Evolutionary conservation across 2,113 vertebrate genomes (phyloP).

Genomic region (Ramphastos sulfuratus): DNA sequence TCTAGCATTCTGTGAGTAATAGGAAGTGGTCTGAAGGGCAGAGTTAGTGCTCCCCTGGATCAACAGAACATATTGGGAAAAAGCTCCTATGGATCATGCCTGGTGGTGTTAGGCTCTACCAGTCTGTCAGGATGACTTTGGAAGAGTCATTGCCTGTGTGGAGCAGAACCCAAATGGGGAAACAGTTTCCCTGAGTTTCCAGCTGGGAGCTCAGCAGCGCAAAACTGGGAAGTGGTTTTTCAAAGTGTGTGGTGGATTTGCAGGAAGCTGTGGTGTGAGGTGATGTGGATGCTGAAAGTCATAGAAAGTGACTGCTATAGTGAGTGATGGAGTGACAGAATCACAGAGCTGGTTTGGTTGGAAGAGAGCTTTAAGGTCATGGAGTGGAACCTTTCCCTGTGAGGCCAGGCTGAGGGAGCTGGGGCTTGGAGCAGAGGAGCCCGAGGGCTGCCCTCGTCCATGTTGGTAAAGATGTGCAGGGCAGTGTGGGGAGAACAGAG

Average conservation of each 20-base stretch:
- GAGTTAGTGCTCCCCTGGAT: neutral
- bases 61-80: neutral
- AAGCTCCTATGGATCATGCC: neutral
- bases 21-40: neutral
- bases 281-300: neutral
- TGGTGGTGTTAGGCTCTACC: rapidly evolving
- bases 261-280: neutral
- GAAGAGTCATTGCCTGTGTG: rapidly evolving
- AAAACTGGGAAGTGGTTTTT: rapidly evolving
- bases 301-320: neutral
- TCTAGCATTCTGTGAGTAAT: too few relatives aligned
- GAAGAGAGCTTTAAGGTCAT: too few relatives aligned
- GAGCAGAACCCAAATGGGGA: neutral
- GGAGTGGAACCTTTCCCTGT: too few relatives aligned
- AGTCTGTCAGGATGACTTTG: neutral
- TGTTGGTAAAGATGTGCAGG: too few relatives aligned
- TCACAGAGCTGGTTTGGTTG: too few relatives aligned
- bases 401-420: too few relatives aligned
- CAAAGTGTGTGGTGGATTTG: neutral
- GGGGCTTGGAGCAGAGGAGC: too few relatives aligned
- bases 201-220: neutral
- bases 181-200: neutral
- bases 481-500: too few relatives aligned
- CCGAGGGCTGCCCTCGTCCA: too few relatives aligned
- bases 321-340: too few relatives aligned